A percentile compares a stretch with the other conserved stretches of the same genome.
Evolutionary conservation across 2,888 invertebrate species (phyloP).

Genomic region (Orthosia gracilis): DNA sequence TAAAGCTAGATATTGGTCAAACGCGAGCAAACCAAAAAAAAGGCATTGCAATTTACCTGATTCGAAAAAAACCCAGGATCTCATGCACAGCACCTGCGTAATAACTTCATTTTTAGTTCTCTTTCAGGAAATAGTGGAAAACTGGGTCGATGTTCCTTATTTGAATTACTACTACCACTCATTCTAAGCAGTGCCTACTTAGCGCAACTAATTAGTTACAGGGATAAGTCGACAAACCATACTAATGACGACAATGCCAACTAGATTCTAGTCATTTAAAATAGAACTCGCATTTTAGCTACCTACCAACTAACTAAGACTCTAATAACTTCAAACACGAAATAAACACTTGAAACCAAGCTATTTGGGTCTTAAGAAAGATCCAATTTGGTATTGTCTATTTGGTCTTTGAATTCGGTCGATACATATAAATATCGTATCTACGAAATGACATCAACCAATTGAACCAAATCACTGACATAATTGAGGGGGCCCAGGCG

Average conservation of each 20-base stretch:
- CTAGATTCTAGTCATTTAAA: not conserved
- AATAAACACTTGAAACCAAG: too few species aligned
- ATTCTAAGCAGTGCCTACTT: conserved; percentile 12
- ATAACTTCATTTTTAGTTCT: not conserved
- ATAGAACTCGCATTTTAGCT: not conserved
- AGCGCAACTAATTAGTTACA: conserved; percentile 19
- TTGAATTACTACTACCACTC: conserved; percentile 14
- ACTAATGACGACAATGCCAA: not conserved
- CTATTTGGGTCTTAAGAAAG: too few species aligned
- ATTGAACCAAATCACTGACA: conserved; percentile 20
- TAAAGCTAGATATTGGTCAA: too few species aligned
- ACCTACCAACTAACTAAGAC: too few species aligned
- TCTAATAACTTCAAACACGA: too few species aligned
- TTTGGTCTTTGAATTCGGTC: too few species aligned
- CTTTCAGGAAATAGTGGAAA: conserved; percentile 2
- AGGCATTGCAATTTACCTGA: too few species aligned
- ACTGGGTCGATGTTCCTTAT: conserved; percentile 11
- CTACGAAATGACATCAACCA: not conserved
- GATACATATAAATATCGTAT: not conserved
- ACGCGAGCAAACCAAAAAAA: too few species aligned
- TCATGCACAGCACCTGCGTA: too few species aligned
- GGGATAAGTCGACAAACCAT: conserved; percentile 6
- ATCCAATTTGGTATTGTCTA: too few species aligned
- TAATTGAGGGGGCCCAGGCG: conserved; percentile 59
- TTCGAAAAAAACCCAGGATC: too few species aligned